phyloP scores from a whole-genome alignment of 2,797 vertebrate species.

The Manis javanica region DNA sequence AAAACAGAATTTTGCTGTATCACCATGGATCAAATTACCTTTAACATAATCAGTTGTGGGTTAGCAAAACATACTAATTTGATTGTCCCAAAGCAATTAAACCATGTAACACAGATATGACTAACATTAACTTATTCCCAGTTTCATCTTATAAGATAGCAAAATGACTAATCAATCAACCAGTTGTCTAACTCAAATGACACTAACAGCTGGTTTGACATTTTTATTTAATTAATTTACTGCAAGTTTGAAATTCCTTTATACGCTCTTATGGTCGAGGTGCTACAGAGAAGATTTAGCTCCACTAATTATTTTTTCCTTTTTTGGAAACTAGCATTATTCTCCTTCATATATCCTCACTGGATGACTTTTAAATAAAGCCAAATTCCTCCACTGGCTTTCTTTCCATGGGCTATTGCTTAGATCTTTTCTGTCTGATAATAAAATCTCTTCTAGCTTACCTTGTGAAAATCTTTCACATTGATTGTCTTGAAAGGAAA shows the following conservation, averaged over 20 bases:
- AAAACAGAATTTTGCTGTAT: slow-evolving; percentile 50
- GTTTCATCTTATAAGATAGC: slow-evolving; percentile 37
- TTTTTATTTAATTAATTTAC: slow-evolving; percentile 51
- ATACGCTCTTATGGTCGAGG: neutral
- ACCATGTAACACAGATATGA: slow-evolving; percentile 43
- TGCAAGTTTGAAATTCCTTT: neutral
- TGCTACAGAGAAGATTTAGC: neutral
- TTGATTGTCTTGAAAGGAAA: slow-evolving; percentile 21
- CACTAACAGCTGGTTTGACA: neutral
- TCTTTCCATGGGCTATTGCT: neutral
- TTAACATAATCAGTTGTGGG: slow-evolving; percentile 52
- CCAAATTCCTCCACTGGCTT: neutral
- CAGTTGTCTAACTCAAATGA: neutral
- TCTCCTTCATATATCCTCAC: neutral
- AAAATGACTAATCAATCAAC: slow-evolving; percentile 45
- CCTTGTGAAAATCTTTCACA: slow-evolving; percentile 21
- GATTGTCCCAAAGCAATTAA: slow-evolving; percentile 61
- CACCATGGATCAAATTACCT: slow-evolving; percentile 52
- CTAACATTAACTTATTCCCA: neutral
- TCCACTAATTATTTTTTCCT: neutral
- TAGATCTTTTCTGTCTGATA: slow-evolving; percentile 36
- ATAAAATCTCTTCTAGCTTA: slow-evolving; percentile 16
- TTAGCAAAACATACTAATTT: slow-evolving; percentile 60
- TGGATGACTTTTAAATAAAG: slow-evolving; percentile 27
- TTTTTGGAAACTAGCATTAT: neutral